These are phyloP conservation scores for Manduca sexta DNA, from an alignment of 1,140 invertebrate genomes.

Conservation along the genomic window DNA sequence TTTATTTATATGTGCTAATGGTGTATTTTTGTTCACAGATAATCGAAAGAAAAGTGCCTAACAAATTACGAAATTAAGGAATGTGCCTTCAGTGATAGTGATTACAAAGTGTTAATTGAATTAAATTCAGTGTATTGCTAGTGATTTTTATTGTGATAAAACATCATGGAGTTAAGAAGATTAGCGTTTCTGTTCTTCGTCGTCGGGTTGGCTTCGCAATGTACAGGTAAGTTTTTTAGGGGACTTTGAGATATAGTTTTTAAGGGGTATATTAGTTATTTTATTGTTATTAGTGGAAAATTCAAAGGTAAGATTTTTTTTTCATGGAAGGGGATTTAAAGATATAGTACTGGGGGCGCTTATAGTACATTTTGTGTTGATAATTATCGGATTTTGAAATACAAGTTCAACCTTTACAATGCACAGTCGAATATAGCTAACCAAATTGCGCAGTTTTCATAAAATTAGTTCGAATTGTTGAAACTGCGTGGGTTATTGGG, in stretches of 20 bases:
- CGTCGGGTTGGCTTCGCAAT: conserved; percentile 39
- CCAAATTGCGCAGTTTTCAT: too few species aligned
- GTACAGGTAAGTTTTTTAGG: conserved; percentile 43
- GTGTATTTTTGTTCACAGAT: conserved; percentile 20
- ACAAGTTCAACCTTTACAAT: too few species aligned
- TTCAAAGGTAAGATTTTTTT: too few species aligned
- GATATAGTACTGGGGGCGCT: too few species aligned
- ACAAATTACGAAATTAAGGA: conserved; percentile 30
- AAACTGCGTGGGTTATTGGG: too few species aligned
- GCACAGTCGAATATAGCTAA: too few species aligned
- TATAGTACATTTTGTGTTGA: too few species aligned
- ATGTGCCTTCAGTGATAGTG: conserved; percentile 58
- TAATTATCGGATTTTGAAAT: too few species aligned
- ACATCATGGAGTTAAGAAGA: conserved; percentile 46
- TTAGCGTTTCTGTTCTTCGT: conserved; percentile 39
- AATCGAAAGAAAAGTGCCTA: conserved; percentile 44
- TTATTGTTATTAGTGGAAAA: not conserved
- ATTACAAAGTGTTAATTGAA: conserved; percentile 19
- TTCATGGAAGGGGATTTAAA: too few species aligned
- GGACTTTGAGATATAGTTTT: too few species aligned
- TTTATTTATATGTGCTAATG: too few species aligned
- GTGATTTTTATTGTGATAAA: not conserved
- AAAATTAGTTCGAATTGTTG: too few species aligned
- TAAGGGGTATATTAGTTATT: not conserved
- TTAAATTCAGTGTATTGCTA: not conserved